These are phyloP conservation scores for Oligia strigilis DNA, from an alignment of 2,888 invertebrate genomes.

Conservation along the genomic window DNA sequence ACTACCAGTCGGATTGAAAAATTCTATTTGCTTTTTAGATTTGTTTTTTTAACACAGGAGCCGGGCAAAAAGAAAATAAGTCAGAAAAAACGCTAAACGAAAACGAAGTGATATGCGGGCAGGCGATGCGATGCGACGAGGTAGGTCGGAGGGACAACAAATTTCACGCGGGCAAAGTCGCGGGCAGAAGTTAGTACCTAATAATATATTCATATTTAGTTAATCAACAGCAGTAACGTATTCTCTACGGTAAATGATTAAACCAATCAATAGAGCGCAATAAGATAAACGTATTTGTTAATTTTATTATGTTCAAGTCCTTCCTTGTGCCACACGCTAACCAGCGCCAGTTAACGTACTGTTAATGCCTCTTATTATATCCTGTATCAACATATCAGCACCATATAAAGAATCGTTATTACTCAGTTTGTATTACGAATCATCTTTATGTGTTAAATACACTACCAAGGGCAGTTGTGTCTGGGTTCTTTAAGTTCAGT, in stretches of 20 bases:
- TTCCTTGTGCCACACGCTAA: constrained; percentile 77
- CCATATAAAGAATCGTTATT: constrained; percentile 88
- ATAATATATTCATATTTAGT: neutral
- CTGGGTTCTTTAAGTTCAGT: constrained; percentile 59
- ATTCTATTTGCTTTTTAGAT: too few species aligned
- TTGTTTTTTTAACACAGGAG: too few species aligned
- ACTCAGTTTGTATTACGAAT: constrained; percentile 80
- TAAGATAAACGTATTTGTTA: constrained; percentile 32
- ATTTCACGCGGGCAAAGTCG: too few species aligned
- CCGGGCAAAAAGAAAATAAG: too few species aligned
- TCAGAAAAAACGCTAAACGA: too few species aligned
- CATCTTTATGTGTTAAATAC: constrained; percentile 81
- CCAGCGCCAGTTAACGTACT: constrained; percentile 67
- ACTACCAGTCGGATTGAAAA: too few species aligned
- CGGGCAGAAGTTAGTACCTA: neutral
- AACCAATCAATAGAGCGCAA: constrained; percentile 25
- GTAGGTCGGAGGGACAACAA: too few species aligned
- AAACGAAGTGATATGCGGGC: too few species aligned
- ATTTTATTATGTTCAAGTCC: constrained; percentile 61
- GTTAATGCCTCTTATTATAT: constrained; percentile 82
- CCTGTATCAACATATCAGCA: constrained; percentile 80
- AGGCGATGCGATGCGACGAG: too few species aligned
- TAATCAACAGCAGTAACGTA: neutral
- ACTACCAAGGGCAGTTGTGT: constrained; percentile 81
- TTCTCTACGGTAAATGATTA: neutral